A percentile compares a stretch with the other conserved stretches of the same genome.
These are phyloP conservation scores for Phoxinus phoxinus DNA, from an alignment of 2,113 vertebrate species.

Conservation along the genomic window DNA sequence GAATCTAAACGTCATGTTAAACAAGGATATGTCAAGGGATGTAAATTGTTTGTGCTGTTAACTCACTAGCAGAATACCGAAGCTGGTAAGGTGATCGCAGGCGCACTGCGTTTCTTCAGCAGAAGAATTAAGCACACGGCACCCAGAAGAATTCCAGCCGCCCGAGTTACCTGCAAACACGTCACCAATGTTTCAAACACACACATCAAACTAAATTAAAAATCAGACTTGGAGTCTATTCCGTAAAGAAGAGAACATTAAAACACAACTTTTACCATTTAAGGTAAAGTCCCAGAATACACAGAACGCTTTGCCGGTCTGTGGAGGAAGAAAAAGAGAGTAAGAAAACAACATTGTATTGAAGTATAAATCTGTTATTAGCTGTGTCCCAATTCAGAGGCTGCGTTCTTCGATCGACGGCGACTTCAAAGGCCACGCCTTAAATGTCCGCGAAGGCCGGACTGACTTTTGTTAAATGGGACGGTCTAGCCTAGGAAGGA, in stretches of 20 bases:
- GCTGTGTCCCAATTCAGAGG: too few species aligned
- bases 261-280: slow-evolving; percentile 79
- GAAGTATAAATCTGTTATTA: background rate
- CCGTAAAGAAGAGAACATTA: background rate
- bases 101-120: slow-evolving; percentile 83
- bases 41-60: background rate
- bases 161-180: slow-evolving; percentile 78
- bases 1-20: background rate
- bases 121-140: slow-evolving; percentile 76
- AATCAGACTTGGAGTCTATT: background rate
- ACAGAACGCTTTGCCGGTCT: slow-evolving; percentile 81
- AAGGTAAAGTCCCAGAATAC: slow-evolving; percentile 88
- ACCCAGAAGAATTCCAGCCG: slow-evolving; percentile 88
- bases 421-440: too few species aligned
- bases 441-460: too few species aligned
- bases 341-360: background rate
- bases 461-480: too few species aligned
- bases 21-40: background rate
- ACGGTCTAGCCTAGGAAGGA: too few species aligned
- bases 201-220: background rate
- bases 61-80: slow-evolving; percentile 90
- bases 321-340: slow-evolving; percentile 49
- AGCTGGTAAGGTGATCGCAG: slow-evolving; percentile 95
- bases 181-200: background rate
- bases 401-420: too few species aligned